Conservation (phyloP, 2,888 invertebrate species). For the Muscina levida region DNA sequence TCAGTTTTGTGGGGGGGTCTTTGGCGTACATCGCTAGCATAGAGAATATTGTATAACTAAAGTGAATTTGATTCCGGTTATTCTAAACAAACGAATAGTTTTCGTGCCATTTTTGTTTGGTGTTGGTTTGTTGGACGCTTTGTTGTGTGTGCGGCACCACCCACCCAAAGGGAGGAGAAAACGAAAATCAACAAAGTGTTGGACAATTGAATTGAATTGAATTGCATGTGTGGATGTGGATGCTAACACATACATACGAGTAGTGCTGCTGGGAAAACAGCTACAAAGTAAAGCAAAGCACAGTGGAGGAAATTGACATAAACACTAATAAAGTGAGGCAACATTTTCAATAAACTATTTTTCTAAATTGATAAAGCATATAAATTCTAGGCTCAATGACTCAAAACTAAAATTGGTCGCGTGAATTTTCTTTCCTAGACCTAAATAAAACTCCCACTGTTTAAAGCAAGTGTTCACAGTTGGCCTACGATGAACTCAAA, state of each 20-base stretch:
- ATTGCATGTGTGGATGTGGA: not conserved
- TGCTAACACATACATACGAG: conserved; percentile 53
- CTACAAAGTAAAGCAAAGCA: conserved; percentile 11
- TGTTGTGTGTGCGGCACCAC: not conserved
- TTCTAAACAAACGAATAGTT: conserved; percentile 57
- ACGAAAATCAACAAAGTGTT: conserved; percentile 32
- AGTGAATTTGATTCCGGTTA: conserved; percentile 56
- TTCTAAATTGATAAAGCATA: not conserved
- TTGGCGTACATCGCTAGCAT: not conserved
- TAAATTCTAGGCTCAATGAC: no score
- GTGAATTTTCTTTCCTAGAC: no score
- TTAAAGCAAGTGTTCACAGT: no score
- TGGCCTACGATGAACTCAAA: no score
- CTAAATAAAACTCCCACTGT: no score
- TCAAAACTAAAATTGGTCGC: no score
- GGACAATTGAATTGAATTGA: conserved; percentile 60
- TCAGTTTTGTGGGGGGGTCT: not conserved
- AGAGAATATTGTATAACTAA: conserved; percentile 43
- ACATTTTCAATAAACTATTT: no score
- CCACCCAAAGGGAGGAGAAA: not conserved
- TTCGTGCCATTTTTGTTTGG: conserved; percentile 3
- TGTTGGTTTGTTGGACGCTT: conserved; percentile 1
- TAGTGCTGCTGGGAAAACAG: conserved; percentile 2
- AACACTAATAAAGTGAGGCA: no score
- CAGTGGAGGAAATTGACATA: not conserved